Conservation (phyloP, 2,797 vertebrate genomes). For the Chaetophractus vellerosus region DNA sequence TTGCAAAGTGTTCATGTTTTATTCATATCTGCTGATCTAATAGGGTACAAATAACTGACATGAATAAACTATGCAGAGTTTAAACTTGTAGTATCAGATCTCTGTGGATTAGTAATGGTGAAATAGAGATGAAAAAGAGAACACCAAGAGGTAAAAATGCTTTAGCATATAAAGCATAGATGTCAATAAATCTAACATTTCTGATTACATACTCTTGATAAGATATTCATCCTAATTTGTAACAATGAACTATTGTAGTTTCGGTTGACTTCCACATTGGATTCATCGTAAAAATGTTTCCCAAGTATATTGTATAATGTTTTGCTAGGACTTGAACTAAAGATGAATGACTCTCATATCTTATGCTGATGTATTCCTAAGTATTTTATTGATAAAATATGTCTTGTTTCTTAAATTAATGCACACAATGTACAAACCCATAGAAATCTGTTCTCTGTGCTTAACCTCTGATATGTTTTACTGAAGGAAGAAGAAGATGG, state of each 20-base stretch:
- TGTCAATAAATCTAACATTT: constrained; percentile 58
- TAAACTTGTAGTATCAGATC: constrained; percentile 67
- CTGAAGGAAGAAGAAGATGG: constrained; percentile 91
- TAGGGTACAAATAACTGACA: constrained; percentile 74
- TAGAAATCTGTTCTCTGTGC: constrained; percentile 1
- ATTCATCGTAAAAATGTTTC: constrained; percentile 56
- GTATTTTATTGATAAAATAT: constrained; percentile 65
- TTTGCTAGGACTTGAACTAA: constrained; percentile 65
- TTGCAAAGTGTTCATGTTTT: constrained; percentile 82
- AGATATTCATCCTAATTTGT: constrained; percentile 59
- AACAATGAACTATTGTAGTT: constrained; percentile 46
- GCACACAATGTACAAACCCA: constrained; percentile 23
- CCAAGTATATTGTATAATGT: constrained; percentile 50
- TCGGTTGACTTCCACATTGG: constrained; percentile 56
- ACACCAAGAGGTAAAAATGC: constrained; percentile 27
- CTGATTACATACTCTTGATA: constrained; percentile 57
- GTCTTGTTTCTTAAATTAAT: constrained; percentile 39
- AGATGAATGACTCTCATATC: constrained; percentile 72
- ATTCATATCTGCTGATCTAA: constrained; percentile 83
- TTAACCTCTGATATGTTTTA: constrained; percentile 78
- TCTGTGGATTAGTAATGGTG: constrained; percentile 64
- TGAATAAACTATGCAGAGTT: constrained; percentile 74
- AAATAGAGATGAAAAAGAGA: constrained; percentile 61
- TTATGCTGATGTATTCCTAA: constrained; percentile 73
- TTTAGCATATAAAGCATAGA: constrained; percentile 57